Base-by-base conservation (phyloP, 1,140 invertebrate genomes). In the Zophobas morio region DNA sequence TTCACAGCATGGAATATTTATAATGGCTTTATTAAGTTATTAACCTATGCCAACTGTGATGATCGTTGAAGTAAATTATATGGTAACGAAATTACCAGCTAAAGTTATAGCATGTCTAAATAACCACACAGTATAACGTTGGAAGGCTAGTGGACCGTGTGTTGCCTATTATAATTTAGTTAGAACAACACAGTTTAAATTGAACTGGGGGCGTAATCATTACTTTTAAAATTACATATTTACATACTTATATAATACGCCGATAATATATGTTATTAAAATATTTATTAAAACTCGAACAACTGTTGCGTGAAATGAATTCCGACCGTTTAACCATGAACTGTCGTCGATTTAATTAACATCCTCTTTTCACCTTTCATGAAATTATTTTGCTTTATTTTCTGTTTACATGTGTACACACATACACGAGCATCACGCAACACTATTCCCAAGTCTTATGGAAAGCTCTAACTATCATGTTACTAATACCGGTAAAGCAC, bases 11-110 rank as follows among this genome's bases (percentile, higher is more conserved):
- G 39, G 74, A 70, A 76, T 70, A 70, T 77, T 66, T 77, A 72
- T 77, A 77, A 77, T 77, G 70, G 70, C 66, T 77, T 73, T 77
- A 77, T 77, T 77, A 77, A 77, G 76, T 77, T 77, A 77, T 77
- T 77, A 77, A 77, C 76, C 70, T 77, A 77, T 77, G 57, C 76
- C 76, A 77, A 77, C 76, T 77, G 76, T 77, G 76, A 77, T 77
- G 76, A 77, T 77, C 70, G 76, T 77, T 76, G 51, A 73, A 56
- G 46, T 70, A 77, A 77, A 77, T 77, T 77, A 77, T 72, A 77
- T 71, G 57, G 51, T 66, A 56, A 77, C 75, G 47, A 77, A 77
- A 77, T 77, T 77, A 77, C 70, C 54, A 46, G 39, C 57, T 77
- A 72, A 66, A 77, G 66, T 71, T 77, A 77, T 77, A 72, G 66